Conservation (phyloP, 1,140 invertebrate genomes). For the Dinoponera quadriceps region DNA sequence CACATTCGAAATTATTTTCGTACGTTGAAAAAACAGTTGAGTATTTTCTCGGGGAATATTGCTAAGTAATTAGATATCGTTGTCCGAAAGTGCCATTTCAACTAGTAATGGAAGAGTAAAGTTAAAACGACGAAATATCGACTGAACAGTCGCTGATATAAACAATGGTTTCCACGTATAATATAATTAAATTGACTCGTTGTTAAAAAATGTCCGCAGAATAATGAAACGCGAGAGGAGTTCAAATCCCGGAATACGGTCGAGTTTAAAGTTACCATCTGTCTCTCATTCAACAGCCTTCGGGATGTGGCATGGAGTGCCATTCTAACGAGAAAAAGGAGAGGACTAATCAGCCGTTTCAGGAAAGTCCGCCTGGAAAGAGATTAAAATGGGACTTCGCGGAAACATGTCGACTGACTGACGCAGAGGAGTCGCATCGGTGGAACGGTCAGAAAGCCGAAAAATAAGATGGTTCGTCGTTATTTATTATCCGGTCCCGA, state of each 20-base stretch:
- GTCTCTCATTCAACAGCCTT: neutral
- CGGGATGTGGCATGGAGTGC: neutral
- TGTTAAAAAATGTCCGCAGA: neutral
- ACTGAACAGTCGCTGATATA: neutral
- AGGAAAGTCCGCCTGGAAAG: slow-evolving; percentile 8
- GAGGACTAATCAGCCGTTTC: neutral
- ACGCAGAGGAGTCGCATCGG: slow-evolving; percentile 7
- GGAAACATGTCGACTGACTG: slow-evolving; percentile 9
- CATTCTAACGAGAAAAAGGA: neutral
- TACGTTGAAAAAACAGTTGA: neutral
- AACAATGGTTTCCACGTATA: neutral
- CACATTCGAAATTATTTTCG: slow-evolving; percentile 15
- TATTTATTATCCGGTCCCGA: slow-evolving; percentile 25
- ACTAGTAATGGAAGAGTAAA: neutral
- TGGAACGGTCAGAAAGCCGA: slow-evolving; percentile 31
- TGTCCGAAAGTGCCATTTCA: neutral
- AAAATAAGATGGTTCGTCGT: slow-evolving; percentile 33
- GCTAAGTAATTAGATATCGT: no score
- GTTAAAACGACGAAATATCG: neutral
- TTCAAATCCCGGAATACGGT: neutral
- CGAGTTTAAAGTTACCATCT: neutral
- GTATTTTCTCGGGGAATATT: neutral
- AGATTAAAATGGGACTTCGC: neutral
- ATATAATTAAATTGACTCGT: neutral
- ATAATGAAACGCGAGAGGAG: neutral